Conservation (phyloP, 2,888 invertebrate species). For the Drosophila colorata region DNA sequence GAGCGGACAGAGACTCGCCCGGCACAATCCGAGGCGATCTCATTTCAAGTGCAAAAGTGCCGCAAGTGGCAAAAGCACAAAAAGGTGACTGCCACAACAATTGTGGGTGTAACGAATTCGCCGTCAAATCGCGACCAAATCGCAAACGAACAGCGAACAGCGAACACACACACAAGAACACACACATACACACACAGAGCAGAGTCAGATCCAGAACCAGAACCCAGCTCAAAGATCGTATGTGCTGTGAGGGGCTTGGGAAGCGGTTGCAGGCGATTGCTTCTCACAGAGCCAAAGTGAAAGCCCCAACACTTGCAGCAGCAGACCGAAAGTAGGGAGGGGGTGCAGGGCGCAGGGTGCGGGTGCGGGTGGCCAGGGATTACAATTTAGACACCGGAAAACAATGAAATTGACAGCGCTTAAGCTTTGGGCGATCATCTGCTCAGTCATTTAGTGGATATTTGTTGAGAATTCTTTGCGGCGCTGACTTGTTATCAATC, state of each 20-base stretch:
- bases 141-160: conserved; percentile 54
- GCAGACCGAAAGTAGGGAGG: neutral
- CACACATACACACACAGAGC: conserved; percentile 1
- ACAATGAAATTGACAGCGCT: conserved; percentile 84
- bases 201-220: conserved; percentile 15
- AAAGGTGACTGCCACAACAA: conserved; percentile 67
- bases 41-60: conserved; percentile 82
- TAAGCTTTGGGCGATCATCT: conserved; percentile 76
- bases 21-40: conserved; percentile 71
- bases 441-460: conserved; percentile 66
- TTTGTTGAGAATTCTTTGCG: conserved; percentile 64
- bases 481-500: conserved; percentile 61
- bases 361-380: conserved; percentile 52
- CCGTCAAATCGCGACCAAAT: conserved; percentile 58
- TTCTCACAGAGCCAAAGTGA: conserved; percentile 64
- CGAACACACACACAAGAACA: conserved; percentile 40
- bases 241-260: conserved; percentile 43
- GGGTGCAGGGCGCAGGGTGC: neutral
- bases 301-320: conserved; percentile 33
- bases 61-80: conserved; percentile 69
- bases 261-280: conserved; percentile 15
- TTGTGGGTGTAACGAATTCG: conserved; percentile 84
- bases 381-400: conserved; percentile 85
- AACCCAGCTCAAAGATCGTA: conserved; percentile 44
- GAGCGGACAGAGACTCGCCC: conserved; percentile 15